Percentiles rank a stretch among this genome's conserved stretches.
Conservation (phyloP, 2,888 invertebrate species). For the Pegoplata infirma region DNA sequence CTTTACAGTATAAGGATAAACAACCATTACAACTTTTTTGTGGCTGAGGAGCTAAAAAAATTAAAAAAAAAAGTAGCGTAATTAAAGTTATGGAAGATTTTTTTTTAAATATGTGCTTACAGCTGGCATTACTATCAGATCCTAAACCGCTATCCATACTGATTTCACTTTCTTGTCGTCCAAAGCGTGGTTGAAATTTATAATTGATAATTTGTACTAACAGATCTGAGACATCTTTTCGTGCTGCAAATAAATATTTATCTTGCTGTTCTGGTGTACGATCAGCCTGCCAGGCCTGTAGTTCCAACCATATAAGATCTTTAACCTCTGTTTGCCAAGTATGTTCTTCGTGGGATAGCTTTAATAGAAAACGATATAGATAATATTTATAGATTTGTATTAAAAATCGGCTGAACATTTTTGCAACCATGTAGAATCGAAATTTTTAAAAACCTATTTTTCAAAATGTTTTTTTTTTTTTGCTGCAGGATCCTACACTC, state of each 20-base stretch:
- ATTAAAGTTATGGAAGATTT: background rate
- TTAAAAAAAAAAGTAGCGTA: too few species aligned
- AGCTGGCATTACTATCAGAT: constrained; percentile 72
- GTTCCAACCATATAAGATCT: constrained; percentile 94
- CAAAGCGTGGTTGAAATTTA: constrained; percentile 79
- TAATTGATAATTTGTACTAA: constrained; percentile 88
- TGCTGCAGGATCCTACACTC: too few species aligned
- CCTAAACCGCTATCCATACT: constrained; percentile 76
- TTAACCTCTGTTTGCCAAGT: constrained; percentile 93
- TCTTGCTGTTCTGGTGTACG: constrained; percentile 88
- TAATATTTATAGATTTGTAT: too few species aligned
- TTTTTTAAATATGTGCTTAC: constrained; percentile 66
- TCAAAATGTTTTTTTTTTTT: too few species aligned
- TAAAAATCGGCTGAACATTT: too few species aligned
- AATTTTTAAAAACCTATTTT: too few species aligned
- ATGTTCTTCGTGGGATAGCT: constrained; percentile 91
- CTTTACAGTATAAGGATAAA: constrained; percentile 84
- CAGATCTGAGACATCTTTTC: constrained; percentile 85
- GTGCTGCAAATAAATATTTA: constrained; percentile 85
- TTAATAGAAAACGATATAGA: too few species aligned
- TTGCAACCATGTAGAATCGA: too few species aligned
- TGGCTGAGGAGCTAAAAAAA: constrained; percentile 67
- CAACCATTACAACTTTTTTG: constrained; percentile 82
- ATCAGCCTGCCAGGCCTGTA: constrained; percentile 90
- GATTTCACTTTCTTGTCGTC: constrained; percentile 71